phyloP scores from a whole-genome alignment of 2,797 vertebrate genomes.

The Forpus xanthops region DNA sequence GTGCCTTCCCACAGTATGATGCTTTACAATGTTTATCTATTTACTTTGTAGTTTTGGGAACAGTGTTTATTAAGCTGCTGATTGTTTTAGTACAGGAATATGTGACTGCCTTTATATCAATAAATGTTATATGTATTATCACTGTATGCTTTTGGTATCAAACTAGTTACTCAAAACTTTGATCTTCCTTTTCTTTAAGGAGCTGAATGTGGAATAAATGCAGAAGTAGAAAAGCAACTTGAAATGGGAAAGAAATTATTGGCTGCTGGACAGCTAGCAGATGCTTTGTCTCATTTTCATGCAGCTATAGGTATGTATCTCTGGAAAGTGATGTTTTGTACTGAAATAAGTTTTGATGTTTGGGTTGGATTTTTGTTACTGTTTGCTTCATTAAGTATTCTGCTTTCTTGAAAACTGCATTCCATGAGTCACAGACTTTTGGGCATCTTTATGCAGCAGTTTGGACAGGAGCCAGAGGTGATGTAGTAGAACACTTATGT shows the following conservation, averaged over 20 bases:
- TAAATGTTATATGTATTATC: not conserved
- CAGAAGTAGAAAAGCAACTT: constrained; percentile 91
- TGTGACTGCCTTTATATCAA: fast-evolving
- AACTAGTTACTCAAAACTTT: not conserved
- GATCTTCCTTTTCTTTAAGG: constrained; percentile 73
- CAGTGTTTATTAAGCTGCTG: not conserved
- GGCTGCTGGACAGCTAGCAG: constrained; percentile 94
- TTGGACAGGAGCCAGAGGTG: not conserved
- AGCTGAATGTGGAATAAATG: constrained; percentile 89
- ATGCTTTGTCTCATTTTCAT: constrained; percentile 96
- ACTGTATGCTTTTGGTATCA: not conserved
- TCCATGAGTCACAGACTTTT: not conserved
- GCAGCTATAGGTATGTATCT: constrained; percentile 89
- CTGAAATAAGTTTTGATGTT: not conserved
- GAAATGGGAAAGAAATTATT: constrained; percentile 98
- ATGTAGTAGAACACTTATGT: not conserved
- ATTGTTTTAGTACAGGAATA: not conserved
- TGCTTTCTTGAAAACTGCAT: not conserved
- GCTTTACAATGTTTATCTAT: not conserved
- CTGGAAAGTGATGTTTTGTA: not conserved
- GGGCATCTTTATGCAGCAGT: not conserved
- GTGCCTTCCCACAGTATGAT: not conserved
- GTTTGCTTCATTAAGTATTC: not conserved
- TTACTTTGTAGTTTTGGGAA: not conserved
- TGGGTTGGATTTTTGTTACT: not conserved